A percentile compares a stretch with the other conserved stretches of the same genome.
phyloP scores from a whole-genome alignment of 2,113 vertebrate species.

The Gymnocephalus cernua region DNA sequence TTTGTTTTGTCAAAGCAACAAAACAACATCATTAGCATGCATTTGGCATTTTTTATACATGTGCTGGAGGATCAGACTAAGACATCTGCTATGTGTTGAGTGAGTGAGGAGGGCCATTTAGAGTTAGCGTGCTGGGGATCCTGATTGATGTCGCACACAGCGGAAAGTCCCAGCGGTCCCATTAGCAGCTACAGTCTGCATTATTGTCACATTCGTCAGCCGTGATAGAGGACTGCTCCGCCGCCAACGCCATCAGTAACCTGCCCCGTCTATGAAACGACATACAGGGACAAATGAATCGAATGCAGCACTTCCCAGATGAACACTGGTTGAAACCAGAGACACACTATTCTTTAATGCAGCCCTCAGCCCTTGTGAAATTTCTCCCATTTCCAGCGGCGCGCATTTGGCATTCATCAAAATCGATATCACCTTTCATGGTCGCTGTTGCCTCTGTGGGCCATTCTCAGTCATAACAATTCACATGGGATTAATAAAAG shows the following conservation, averaged over 20 bases:
- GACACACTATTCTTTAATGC: slow-evolving; percentile 48
- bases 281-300: slow-evolving; percentile 67
- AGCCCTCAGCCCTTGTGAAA: slow-evolving; percentile 70
- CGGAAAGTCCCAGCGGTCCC: slow-evolving; percentile 77
- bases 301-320: slow-evolving; percentile 62
- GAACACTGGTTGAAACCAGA: slow-evolving; percentile 72
- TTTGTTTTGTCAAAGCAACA: slow-evolving; percentile 60
- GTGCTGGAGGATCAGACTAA: slow-evolving; percentile 62
- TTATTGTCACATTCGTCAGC: slow-evolving; percentile 75
- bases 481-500: slow-evolving; percentile 66
- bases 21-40: slow-evolving; percentile 71
- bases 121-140: slow-evolving; percentile 64
- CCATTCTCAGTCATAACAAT: slow-evolving; percentile 63
- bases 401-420: slow-evolving; percentile 77
- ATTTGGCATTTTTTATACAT: slow-evolving; percentile 70
- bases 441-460: slow-evolving; percentile 48
- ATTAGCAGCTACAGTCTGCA: slow-evolving; percentile 81
- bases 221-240: slow-evolving; percentile 61
- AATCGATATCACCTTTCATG: slow-evolving; percentile 73
- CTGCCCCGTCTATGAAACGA: slow-evolving; percentile 51
- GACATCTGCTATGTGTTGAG: slow-evolving; percentile 82
- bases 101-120: slow-evolving; percentile 77
- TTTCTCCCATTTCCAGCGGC: slow-evolving; percentile 68
- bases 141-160: slow-evolving; percentile 80
- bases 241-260: slow-evolving; percentile 62